Percentiles rank a stretch among this genome's conserved stretches.
Evolutionary conservation across 1,140 invertebrate species (phyloP).

Genomic region (Caenorhabditis tropicalis): DNA sequence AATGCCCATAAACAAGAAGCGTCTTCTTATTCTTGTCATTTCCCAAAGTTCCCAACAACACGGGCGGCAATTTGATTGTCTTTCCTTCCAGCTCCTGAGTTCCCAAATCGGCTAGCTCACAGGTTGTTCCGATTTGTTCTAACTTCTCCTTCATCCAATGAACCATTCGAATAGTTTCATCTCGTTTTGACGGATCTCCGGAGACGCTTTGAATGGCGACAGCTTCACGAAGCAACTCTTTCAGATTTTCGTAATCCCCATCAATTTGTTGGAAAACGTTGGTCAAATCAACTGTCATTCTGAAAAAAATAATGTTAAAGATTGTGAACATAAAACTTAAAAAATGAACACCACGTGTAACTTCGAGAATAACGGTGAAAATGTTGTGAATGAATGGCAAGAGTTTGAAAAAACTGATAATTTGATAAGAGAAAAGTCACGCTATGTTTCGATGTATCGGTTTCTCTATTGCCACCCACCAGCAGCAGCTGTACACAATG

Average conservation of each 20-base stretch:
- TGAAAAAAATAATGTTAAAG: neutral
- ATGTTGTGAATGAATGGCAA: neutral
- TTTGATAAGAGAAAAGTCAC: neutral
- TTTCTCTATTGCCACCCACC: slow-evolving; percentile 26
- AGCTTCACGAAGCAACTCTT: slow-evolving; percentile 78
- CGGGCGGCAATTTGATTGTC: slow-evolving; percentile 83
- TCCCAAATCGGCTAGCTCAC: slow-evolving; percentile 76
- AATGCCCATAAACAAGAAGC: slow-evolving; percentile 91
- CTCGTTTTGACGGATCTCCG: slow-evolving; percentile 82
- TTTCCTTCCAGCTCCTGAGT: slow-evolving; percentile 79
- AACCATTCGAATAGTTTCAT: slow-evolving; percentile 81
- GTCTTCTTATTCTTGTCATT: slow-evolving; percentile 83
- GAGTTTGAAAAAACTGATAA: neutral
- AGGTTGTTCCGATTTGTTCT: slow-evolving; percentile 46
- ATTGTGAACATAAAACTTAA: neutral
- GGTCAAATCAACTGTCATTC: slow-evolving; percentile 17
- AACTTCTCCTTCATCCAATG: slow-evolving; percentile 79
- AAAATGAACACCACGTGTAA: neutral
- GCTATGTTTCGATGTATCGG: too few species aligned
- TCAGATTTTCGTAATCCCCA: slow-evolving; percentile 35
- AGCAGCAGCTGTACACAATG: slow-evolving; percentile 24
- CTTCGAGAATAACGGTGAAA: neutral
- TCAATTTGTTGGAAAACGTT: slow-evolving; percentile 49
- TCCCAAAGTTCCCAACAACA: slow-evolving; percentile 82
- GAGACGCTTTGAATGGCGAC: slow-evolving; percentile 95